phyloP scores from a whole-genome alignment of 2,888 invertebrate genomes.

The Drosophila paramelanica region DNA sequence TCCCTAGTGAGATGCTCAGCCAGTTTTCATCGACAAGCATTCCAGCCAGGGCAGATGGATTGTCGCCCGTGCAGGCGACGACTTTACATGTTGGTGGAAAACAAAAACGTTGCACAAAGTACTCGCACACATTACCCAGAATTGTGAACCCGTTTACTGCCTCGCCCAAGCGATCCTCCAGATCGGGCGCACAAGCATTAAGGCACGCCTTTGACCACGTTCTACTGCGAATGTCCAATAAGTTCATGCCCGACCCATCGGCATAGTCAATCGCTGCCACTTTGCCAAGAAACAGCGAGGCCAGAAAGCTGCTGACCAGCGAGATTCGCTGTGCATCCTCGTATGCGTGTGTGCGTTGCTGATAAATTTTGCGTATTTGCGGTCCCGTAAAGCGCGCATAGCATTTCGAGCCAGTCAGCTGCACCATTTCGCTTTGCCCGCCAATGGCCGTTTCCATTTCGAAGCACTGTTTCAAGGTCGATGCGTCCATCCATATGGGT shows the following conservation, averaged over 20 bases:
- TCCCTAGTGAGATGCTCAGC: conserved; percentile 95
- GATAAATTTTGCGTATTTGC: conserved; percentile 95
- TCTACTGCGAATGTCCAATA: conserved; percentile 92
- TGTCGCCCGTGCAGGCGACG: conserved; percentile 97
- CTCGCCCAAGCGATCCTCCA: conserved; percentile 90
- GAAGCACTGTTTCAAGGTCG: conserved; percentile 83
- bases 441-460: conserved; percentile 93
- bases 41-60: conserved; percentile 94
- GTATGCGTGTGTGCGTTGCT: conserved; percentile 89
- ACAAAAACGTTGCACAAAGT: conserved; percentile 94
- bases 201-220: conserved; percentile 91
- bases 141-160: conserved; percentile 90
- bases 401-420: conserved; percentile 84
- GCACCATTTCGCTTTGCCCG: conserved; percentile 85
- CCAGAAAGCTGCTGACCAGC: conserved; percentile 96
- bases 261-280: conserved; percentile 96
- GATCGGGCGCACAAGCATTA: conserved; percentile 91
- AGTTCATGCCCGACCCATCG: conserved; percentile 98
- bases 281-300: conserved; percentile 93
- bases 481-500: conserved; percentile 98
- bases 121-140: conserved; percentile 90
- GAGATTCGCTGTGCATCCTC: conserved; percentile 94
- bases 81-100: conserved; percentile 92
- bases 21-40: conserved; percentile 92
- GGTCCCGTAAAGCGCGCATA: conserved; percentile 92